Percentiles rank a stretch among this genome's conserved stretches.
Conservation (phyloP, 23 tunicate genomes). For the Phallusia fumigata region DNA sequence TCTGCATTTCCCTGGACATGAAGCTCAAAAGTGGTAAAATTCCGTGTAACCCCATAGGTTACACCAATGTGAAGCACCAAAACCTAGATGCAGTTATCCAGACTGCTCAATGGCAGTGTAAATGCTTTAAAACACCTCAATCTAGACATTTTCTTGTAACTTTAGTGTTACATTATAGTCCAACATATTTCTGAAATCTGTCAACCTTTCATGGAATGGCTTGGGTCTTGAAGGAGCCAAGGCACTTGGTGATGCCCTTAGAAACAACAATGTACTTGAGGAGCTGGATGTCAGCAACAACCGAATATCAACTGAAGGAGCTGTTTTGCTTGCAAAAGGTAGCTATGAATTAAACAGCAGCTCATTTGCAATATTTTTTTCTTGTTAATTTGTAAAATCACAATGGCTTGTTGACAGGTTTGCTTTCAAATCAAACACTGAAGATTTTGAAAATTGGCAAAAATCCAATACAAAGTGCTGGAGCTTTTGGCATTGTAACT, state of each 20-base stretch:
- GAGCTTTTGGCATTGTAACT: slow-evolving; percentile 63
- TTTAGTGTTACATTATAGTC: slow-evolving; percentile 50
- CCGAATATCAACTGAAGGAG: slow-evolving; percentile 74
- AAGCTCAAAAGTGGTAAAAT: too few species aligned
- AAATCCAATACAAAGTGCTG: slow-evolving; percentile 92
- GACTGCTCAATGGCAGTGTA: too few species aligned
- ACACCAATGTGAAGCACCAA: too few species aligned
- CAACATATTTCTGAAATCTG: slow-evolving; percentile 73
- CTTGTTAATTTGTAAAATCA: neutral
- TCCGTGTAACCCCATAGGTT: too few species aligned
- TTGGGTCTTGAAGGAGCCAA: slow-evolving; percentile 86
- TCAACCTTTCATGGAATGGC: slow-evolving; percentile 91
- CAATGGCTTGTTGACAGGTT: slow-evolving; percentile 23
- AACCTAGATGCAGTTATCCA: too few species aligned
- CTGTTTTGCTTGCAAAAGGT: slow-evolving; percentile 85
- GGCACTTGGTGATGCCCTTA: slow-evolving; percentile 72
- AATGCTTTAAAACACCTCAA: too few species aligned
- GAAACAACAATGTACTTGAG: slow-evolving; percentile 81
- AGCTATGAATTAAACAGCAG: too few species aligned
- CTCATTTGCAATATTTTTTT: too few species aligned
- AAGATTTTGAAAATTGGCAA: slow-evolving; percentile 68
- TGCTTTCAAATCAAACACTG: slow-evolving; percentile 73
- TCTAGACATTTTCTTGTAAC: too few species aligned
- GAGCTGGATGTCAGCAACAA: slow-evolving; percentile 86
- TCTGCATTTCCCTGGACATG: too few species aligned